These are phyloP conservation scores for Poecilia latipinna DNA, from an alignment of 2,113 vertebrate genomes.

Conservation along the genomic window DNA sequence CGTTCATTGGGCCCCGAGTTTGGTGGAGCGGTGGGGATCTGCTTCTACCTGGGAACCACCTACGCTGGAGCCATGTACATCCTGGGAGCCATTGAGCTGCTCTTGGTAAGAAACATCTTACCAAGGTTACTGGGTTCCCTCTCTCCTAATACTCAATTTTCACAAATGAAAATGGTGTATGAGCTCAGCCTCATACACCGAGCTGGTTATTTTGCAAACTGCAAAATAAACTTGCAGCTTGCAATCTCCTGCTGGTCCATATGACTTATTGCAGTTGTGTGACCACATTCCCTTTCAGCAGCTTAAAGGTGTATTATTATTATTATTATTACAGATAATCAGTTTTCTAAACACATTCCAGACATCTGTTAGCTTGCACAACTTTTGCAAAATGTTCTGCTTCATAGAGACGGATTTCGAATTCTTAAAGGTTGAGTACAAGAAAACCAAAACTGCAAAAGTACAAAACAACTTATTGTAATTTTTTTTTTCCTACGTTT, in stretches of 20 bases:
- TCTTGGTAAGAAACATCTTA: conserved; percentile 86
- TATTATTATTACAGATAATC: neutral
- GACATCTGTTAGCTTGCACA: neutral
- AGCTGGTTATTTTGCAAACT: no score
- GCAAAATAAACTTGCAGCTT: neutral
- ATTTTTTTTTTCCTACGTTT: neutral
- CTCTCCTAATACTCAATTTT: neutral
- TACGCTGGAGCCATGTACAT: conserved; percentile 99
- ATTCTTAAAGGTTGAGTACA: no score
- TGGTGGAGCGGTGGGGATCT: conserved; percentile 96
- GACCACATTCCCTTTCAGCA: neutral
- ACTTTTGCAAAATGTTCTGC: neutral
- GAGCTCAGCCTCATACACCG: neutral
- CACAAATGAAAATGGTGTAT: no score
- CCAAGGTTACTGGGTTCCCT: neutral
- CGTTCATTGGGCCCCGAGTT: conserved; percentile 97
- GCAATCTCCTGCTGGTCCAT: neutral
- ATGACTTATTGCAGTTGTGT: neutral
- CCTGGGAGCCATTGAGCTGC: conserved; percentile 96
- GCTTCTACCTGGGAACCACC: conserved; percentile 98
- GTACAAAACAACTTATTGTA: no score
- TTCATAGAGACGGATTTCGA: no score
- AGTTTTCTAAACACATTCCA: neutral
- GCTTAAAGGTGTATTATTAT: no score
- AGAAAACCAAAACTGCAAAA: no score